phyloP scores from a whole-genome alignment of 2,797 vertebrate genomes.

The Ficedula albicollis region DNA sequence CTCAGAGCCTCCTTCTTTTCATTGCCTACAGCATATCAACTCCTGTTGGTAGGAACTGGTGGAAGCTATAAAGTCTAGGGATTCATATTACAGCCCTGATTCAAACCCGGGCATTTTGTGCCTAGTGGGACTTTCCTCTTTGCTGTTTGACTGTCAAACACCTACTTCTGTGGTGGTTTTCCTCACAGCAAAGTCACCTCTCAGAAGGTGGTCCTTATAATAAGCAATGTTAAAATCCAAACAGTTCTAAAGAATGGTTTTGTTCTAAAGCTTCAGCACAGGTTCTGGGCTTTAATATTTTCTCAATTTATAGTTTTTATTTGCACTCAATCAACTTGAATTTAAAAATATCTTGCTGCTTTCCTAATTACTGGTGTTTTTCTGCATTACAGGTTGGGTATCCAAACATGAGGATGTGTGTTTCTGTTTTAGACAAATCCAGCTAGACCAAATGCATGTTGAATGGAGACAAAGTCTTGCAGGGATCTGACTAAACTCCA shows the following conservation, averaged over 20 bases:
- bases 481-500: background rate
- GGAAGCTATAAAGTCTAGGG: background rate
- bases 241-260: background rate
- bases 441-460: background rate
- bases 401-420: background rate
- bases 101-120: background rate
- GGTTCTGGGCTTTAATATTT: background rate
- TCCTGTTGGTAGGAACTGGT: background rate
- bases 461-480: background rate
- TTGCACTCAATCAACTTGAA: background rate
- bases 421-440: background rate
- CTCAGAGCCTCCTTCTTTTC: background rate
- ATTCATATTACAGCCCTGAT: background rate
- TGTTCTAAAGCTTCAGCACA: background rate
- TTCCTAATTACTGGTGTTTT: background rate
- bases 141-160: background rate
- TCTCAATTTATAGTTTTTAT: background rate
- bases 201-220: background rate
- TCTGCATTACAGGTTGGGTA: background rate
- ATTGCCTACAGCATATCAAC: constrained; percentile 7
- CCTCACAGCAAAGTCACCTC: background rate
- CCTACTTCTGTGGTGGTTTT: background rate
- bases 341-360: background rate
- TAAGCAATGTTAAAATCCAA: background rate
- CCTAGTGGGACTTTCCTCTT: background rate